Base-by-base conservation (phyloP, 2,797 vertebrate species). In the Crenuchus spilurus region DNA sequence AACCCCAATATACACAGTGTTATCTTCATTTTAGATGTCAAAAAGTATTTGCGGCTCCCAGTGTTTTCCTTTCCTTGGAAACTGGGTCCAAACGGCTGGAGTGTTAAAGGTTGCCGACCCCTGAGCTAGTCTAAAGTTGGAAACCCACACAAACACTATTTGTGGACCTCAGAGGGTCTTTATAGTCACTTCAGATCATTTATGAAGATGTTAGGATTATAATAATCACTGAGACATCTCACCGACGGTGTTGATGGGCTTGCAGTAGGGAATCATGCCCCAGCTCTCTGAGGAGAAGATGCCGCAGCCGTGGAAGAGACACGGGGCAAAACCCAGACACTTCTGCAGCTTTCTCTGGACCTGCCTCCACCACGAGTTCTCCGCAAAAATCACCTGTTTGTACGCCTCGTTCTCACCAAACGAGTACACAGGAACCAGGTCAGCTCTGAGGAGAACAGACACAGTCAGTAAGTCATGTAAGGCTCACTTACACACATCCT, bases 341-440 rank as follows among this genome's bases (percentile, higher is more conserved):
- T 99, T 99, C 92, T 99, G 97, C 67, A 99, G 86, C 83, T 86
- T 95, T 88, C 86, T 96, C 85, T 99, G 98, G 14, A 95, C 22
- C 83, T 78, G 72, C 46, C 92, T 92, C 82, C 94, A 94, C 93
- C 91, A 94, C 42, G 94, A 95, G 0, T 93, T 95, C 75, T 99
- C 96, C 68, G 96, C 87, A 0, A 99, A 97, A 82, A 98, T 94
- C 79, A 99, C 87, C 84, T 99, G 98, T 85, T 95, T 93, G 86
- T 96, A 99, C 3, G 91, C 94, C 24, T 99, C 96, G 0, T 99
- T 99, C 86, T 99, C 97, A 2, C 98, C 98, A 48, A 99, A 99
- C 1, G 97, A 97, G 81, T 97, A 99, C 28, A 94, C 93, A 0
- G 98, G 98, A 78, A 99, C 98, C 82, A 99, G 88, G 80, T 99